phyloP scores from a whole-genome alignment of 2,888 invertebrate species.

The Helobdella robusta region DNA sequence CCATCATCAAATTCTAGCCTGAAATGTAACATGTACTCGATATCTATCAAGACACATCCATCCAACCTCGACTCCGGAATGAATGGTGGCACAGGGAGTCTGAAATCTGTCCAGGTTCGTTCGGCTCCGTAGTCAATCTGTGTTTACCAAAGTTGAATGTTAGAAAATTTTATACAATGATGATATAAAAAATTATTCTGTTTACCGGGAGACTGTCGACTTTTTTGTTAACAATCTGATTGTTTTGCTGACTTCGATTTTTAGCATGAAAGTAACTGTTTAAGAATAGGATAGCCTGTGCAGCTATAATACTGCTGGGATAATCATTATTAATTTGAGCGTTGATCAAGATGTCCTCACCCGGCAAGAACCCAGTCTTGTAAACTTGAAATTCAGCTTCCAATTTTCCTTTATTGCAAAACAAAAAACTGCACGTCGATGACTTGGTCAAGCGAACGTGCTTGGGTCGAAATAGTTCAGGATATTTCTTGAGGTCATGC shows the following conservation, averaged over 20 bases:
- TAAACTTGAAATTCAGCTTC: conserved; percentile 36
- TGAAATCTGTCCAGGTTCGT: conserved; percentile 44
- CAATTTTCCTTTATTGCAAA: conserved; percentile 44
- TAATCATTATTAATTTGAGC: conserved; percentile 45
- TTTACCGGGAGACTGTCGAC: conserved; percentile 39
- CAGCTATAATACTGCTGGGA: conserved; percentile 35
- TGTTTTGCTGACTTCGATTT: conserved; percentile 36
- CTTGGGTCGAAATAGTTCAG: conserved; percentile 29
- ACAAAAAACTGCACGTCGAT: conserved; percentile 36
- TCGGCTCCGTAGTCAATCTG: conserved; percentile 44
- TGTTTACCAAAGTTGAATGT: no score
- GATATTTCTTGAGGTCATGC: conserved; percentile 31
- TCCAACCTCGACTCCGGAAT: conserved; percentile 46
- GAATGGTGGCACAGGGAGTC: conserved; percentile 45
- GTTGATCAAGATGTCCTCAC: conserved; percentile 45
- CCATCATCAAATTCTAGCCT: conserved; percentile 43
- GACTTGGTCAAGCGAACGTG: conserved; percentile 36
- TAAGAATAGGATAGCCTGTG: conserved; percentile 42
- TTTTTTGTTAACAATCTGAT: conserved; percentile 44
- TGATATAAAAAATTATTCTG: not conserved
- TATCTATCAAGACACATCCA: conserved; percentile 47
- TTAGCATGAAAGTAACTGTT: conserved; percentile 43
- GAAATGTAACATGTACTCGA: conserved; percentile 45
- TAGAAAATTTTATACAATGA: no score
- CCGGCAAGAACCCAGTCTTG: conserved; percentile 43